phyloP scores from a whole-genome alignment of 2,113 vertebrate species.

The Eurypyga helias region DNA sequence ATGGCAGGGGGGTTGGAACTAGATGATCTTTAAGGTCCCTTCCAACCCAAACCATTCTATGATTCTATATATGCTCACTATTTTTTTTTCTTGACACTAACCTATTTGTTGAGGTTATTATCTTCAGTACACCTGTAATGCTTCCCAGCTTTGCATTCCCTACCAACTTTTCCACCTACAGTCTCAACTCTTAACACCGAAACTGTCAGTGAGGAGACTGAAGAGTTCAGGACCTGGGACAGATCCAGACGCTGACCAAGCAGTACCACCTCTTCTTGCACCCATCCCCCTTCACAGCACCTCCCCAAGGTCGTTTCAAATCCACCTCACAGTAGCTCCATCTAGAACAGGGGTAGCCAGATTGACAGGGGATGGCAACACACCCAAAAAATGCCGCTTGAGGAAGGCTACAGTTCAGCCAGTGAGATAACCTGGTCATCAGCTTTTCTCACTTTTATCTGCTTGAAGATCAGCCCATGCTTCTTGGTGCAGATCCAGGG shows the following conservation, averaged over 20 bases:
- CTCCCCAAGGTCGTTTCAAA: not conserved
- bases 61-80: not conserved
- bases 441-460: not conserved
- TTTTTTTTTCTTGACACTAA: not conserved
- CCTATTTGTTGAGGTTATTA: not conserved
- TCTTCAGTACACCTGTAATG: not conserved
- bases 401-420: not conserved
- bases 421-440: not conserved
- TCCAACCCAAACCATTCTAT: too few species aligned
- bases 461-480: not conserved
- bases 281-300: not conserved
- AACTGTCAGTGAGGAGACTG: rapidly evolving
- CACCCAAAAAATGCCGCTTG: not conserved
- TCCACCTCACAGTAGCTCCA: not conserved
- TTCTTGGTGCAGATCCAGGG: not conserved
- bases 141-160: not conserved
- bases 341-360: not conserved
- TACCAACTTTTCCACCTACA: not conserved
- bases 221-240: constrained; percentile 46
- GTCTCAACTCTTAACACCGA: not conserved
- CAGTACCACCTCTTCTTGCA: rapidly evolving
- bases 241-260: not conserved
- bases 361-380: not conserved
- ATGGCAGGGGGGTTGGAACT: too few species aligned
- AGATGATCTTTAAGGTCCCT: too few species aligned